Conservation (phyloP, 2,113 vertebrate species). For the Heliornis fulica region DNA sequence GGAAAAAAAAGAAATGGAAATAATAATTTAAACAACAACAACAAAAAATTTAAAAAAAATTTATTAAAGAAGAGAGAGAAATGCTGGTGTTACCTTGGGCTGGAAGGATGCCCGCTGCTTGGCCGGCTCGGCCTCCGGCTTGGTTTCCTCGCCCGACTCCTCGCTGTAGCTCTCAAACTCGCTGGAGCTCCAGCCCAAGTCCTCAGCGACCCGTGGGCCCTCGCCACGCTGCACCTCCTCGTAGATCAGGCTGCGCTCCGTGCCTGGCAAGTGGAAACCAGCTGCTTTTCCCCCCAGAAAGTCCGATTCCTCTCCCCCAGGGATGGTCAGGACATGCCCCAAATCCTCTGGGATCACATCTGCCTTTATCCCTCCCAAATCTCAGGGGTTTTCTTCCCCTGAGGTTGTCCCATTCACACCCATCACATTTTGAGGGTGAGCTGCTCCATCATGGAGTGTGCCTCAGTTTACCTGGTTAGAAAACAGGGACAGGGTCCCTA, state of each 20-base stretch:
- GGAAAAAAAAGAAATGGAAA: neutral
- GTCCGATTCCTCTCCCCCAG: neutral
- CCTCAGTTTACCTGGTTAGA: neutral
- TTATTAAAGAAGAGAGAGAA: no score
- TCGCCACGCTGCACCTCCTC: conserved; percentile 80
- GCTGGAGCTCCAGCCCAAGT: conserved; percentile 93
- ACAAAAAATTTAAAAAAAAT: neutral
- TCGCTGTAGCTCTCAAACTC: conserved; percentile 98
- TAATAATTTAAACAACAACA: no score
- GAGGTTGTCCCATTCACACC: no score
- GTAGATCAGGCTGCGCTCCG: conserved; percentile 75
- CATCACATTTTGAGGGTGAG: no score
- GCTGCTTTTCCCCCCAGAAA: neutral
- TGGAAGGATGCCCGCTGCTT: conserved; percentile 75
- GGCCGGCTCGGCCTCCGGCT: conserved; percentile 60
- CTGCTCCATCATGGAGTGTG: accelerated
- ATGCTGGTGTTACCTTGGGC: conserved; percentile 64
- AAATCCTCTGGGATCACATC: neutral
- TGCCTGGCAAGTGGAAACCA: neutral
- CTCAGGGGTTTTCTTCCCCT: neutral
- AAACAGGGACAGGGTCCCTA: neutral
- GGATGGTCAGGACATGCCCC: neutral
- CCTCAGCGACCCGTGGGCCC: conserved; percentile 9
- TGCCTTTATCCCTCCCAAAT: neutral
- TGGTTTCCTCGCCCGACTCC: conserved; percentile 80